Percentiles rank a stretch among this genome's conserved stretches.
Conservation (phyloP, 2,113 vertebrate species). For the Ammodytes dubius region DNA sequence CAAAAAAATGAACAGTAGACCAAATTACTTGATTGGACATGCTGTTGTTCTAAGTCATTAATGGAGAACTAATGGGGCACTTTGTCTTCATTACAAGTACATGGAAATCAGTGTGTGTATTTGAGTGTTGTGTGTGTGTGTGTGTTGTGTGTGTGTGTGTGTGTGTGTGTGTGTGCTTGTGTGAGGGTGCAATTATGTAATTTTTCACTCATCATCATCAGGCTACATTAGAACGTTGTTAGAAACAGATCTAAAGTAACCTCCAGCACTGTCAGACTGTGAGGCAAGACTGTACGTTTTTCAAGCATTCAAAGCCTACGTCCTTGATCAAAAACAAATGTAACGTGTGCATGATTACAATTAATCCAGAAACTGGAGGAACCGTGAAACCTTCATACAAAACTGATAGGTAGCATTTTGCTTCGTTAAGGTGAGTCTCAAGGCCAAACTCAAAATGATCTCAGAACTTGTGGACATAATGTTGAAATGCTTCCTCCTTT, state of each 20-base stretch:
- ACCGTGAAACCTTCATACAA: too few species aligned
- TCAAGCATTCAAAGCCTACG: not conserved
- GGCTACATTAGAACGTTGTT: not conserved
- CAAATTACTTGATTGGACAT: constrained; percentile 60
- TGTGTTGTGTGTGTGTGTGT: not conserved
- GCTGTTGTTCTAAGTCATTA: constrained; percentile 51
- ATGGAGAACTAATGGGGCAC: constrained; percentile 50
- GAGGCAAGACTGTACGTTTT: too few species aligned
- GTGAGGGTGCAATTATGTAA: not conserved
- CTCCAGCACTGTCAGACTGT: too few species aligned
- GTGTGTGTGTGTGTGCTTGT: not conserved
- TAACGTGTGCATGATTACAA: not conserved
- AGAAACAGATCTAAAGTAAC: not conserved
- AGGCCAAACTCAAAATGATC: too few species aligned
- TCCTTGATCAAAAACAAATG: not conserved
- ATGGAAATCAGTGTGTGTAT: constrained; percentile 18
- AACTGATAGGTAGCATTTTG: too few species aligned
- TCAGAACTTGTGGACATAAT: too few species aligned
- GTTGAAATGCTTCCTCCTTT: too few species aligned
- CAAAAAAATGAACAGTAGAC: constrained; percentile 37
- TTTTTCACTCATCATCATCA: constrained; percentile 21
- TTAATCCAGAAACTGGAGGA: too few species aligned
- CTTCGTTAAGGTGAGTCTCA: too few species aligned
- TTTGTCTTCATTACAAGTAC: constrained; percentile 52
- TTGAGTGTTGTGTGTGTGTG: not conserved